Conservation (phyloP, 2,797 vertebrate species). For the Xiphorhynchus erythropygius region DNA sequence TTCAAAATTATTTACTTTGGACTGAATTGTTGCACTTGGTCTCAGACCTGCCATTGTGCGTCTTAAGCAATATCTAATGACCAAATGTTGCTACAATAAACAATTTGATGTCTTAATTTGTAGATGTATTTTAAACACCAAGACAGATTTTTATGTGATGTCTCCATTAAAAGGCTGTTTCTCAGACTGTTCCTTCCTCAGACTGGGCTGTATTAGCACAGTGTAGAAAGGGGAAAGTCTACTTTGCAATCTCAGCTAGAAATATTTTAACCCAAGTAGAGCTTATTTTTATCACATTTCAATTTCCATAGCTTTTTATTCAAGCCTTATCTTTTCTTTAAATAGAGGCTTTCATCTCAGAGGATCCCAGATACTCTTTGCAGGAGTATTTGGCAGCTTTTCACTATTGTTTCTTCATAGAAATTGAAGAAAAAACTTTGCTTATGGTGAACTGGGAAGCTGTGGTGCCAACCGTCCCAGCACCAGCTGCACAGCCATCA, state of each 20-base stretch:
- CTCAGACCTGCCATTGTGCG: neutral
- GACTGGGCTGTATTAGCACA: neutral
- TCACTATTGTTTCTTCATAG: slow-evolving; percentile 27
- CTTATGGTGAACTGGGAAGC: neutral
- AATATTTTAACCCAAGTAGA: slow-evolving; percentile 31
- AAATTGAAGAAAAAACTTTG: neutral
- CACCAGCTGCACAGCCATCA: neutral
- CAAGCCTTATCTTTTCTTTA: slow-evolving; percentile 23
- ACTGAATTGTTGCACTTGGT: neutral
- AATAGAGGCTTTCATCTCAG: slow-evolving; percentile 33
- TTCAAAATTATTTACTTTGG: neutral
- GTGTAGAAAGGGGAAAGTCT: neutral
- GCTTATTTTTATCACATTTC: slow-evolving; percentile 33
- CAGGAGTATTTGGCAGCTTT: slow-evolving; percentile 27
- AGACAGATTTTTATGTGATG: neutral
- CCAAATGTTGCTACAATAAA: neutral
- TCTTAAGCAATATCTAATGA: neutral
- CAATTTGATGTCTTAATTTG: neutral
- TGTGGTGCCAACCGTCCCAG: neutral
- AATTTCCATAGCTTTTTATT: slow-evolving; percentile 45
- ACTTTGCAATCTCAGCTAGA: slow-evolving; percentile 17
- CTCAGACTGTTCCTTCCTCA: neutral
- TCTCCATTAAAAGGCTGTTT: neutral
- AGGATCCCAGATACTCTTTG: slow-evolving; percentile 19
- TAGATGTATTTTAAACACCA: neutral